These are phyloP conservation scores for Verasper variegatus DNA, from an alignment of 2,113 vertebrate genomes.

Conservation along the genomic window DNA sequence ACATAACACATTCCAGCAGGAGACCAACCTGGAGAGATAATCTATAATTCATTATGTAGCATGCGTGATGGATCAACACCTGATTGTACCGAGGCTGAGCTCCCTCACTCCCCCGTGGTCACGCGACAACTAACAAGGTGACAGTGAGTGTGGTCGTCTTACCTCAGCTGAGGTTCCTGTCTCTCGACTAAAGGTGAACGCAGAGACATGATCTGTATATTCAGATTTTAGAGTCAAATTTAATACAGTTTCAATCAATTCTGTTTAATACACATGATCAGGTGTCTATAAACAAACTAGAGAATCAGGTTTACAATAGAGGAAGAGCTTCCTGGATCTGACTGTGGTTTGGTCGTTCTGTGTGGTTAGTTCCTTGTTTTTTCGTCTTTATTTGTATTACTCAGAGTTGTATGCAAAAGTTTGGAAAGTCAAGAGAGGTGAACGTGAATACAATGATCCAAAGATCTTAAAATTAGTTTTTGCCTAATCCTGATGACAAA, in stretches of 20 bases:
- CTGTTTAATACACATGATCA: neutral
- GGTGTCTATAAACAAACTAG: too few relatives aligned
- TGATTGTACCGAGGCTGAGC: neutral
- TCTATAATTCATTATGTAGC: constrained; percentile 51
- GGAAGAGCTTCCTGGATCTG: neutral
- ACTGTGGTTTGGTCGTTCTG: neutral
- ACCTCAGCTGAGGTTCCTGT: too few relatives aligned
- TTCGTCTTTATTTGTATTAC: too few relatives aligned
- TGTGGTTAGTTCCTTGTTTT: too few relatives aligned
- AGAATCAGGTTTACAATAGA: neutral
- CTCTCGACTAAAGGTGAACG: neutral
- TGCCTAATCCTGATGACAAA: neutral
- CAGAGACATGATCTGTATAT: neutral
- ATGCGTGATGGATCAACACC: constrained; percentile 30
- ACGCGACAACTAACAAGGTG: neutral
- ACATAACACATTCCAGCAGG: neutral
- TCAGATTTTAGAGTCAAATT: neutral
- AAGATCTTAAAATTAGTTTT: neutral
- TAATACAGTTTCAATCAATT: neutral
- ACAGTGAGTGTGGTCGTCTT: neutral
- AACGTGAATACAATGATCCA: too few relatives aligned
- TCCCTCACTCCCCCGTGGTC: constrained; percentile 16
- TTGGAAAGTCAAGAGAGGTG: too few relatives aligned
- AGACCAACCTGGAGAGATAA: constrained; percentile 29
- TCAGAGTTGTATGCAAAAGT: too few relatives aligned